Base-by-base conservation (phyloP, 2,888 invertebrate species). In the Hoplodrina ambigua region DNA sequence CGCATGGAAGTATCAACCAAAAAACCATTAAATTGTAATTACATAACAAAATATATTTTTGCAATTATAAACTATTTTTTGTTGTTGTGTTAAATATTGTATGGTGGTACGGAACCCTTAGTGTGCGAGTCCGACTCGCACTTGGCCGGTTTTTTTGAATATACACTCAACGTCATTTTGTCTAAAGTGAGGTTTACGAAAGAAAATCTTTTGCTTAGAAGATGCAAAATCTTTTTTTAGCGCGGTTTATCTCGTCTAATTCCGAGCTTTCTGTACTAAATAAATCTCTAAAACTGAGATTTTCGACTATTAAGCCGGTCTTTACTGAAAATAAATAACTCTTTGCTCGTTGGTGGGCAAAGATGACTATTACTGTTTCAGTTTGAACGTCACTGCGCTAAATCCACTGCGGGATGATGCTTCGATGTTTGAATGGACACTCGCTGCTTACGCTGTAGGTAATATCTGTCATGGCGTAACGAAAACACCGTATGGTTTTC, bases 251-350 rank as follows among this genome's bases (percentile, higher is more conserved):
- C 62, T 65, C 49, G 25, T 60, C 67, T 78, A 75, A 69, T 75
- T 72, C 72, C 8, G 17, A 52, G 65, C 64, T 78, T 68, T 65
- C 65, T 56, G 58, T 60, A 67, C 33, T 66, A 69, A 65, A 75
- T 75, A 79, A 75, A 79, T 70, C 55, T 68, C 58, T 44, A 53
- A 49, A 56, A 46, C 55, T 53, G 58, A 65, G 62, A 69, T 72
- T 70, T 78, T 66, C 49, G 41, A 57, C 75, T 67, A 69, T 78
- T 56, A 72, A 72, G 67, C 69, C 58, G 25, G 69, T 69, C 6
- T 75, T 63, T 52, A 56, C 37, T 52, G 57, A 64, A 15, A 66
- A 76, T 69, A 65, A 76, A 81, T 61, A 80, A 67, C 50, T 72
- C n/a, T 80, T 70, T 62, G 69, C 54, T 63, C 10, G 41, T 64